Conservation (phyloP, 2,797 vertebrate species). For the Danio aesculapii region DNA sequence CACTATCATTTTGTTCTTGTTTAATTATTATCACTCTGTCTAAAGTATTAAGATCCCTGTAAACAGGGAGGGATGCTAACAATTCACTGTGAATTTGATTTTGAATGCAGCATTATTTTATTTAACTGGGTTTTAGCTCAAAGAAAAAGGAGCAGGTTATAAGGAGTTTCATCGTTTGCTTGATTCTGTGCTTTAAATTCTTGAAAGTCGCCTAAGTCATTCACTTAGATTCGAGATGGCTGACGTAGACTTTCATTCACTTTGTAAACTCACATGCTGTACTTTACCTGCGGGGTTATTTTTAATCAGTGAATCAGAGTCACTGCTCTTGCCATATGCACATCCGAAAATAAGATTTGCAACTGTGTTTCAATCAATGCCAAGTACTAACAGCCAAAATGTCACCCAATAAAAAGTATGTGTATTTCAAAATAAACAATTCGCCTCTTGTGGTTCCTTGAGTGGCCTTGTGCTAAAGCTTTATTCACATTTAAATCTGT, state of each 20-base stretch:
- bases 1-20: slow-evolving; percentile 36
- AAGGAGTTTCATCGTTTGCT: slow-evolving; percentile 36
- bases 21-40: background rate
- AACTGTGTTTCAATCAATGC: slow-evolving; percentile 71
- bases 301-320: slow-evolving; percentile 56
- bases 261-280: slow-evolving; percentile 24
- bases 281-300: slow-evolving; percentile 34
- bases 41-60: slow-evolving; percentile 24
- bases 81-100: slow-evolving; percentile 37
- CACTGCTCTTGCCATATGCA: slow-evolving; percentile 65
- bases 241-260: slow-evolving; percentile 1
- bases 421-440: slow-evolving; percentile 71
- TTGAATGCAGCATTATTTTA: slow-evolving; percentile 51
- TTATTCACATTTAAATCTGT: background rate
- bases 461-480: slow-evolving; percentile 1
- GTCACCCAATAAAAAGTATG: slow-evolving; percentile 78
- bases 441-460: background rate
- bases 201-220: slow-evolving; percentile 21
- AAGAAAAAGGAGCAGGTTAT: slow-evolving; percentile 35
- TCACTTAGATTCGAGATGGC: slow-evolving; percentile 16
- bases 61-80: slow-evolving; percentile 5
- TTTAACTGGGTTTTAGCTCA: slow-evolving; percentile 59
- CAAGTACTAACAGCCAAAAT: slow-evolving; percentile 72
- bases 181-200: slow-evolving; percentile 63
- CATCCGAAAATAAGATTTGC: slow-evolving; percentile 60